These are phyloP conservation scores for Caerostris darwini DNA, from an alignment of 1,140 invertebrate genomes.

Conservation along the genomic window DNA sequence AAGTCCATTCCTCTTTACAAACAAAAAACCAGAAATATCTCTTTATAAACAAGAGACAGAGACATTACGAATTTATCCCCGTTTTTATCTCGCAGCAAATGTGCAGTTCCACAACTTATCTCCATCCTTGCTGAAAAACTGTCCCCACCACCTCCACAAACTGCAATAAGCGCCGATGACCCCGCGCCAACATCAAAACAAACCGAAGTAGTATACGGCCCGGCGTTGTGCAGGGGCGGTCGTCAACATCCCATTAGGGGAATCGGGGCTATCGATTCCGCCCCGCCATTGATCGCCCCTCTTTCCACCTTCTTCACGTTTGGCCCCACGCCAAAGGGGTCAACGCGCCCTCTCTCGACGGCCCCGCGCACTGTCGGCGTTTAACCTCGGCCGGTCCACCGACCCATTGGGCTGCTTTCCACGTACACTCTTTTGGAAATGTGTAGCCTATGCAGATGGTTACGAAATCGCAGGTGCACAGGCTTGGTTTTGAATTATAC, in stretches of 20 bases:
- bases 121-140: too few species aligned
- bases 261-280: constrained; percentile 71
- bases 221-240: background rate
- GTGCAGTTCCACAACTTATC: too few species aligned
- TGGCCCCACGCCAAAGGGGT: constrained; percentile 69
- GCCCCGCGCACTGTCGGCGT: background rate
- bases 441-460: too few species aligned
- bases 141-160: too few species aligned
- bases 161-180: background rate
- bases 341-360: constrained; percentile 65
- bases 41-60: too few species aligned
- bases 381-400: too few species aligned
- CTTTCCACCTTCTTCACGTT: constrained; percentile 65
- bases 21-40: too few species aligned
- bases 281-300: constrained; percentile 2
- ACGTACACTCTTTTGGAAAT: background rate
- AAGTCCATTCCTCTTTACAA: too few species aligned
- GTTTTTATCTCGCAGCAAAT: too few species aligned
- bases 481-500: too few species aligned
- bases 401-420: background rate
- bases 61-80: too few species aligned
- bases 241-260: constrained; percentile 72
- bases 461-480: too few species aligned
- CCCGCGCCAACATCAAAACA: background rate
- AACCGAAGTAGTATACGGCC: background rate